A percentile compares a stretch with the other conserved stretches of the same genome.
Conservation (phyloP, 2,888 invertebrate species). For the Parascotia fuliginaria region DNA sequence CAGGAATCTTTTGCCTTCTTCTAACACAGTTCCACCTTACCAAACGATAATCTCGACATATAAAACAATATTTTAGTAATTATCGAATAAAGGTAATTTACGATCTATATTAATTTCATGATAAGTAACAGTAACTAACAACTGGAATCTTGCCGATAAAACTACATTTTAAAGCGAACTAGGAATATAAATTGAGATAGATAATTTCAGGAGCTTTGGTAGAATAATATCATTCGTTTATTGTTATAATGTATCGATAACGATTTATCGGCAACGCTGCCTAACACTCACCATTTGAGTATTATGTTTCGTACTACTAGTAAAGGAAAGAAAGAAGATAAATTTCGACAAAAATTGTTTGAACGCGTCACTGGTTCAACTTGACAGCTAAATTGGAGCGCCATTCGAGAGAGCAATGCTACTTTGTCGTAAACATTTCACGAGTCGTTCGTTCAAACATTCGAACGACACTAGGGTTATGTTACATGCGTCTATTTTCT, state of each 20-base stretch:
- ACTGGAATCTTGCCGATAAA: constrained; percentile 83
- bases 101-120: constrained; percentile 72
- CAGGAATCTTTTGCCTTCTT: constrained; percentile 58
- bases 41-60: constrained; percentile 69
- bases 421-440: constrained; percentile 51
- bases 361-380: constrained; percentile 46
- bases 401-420: constrained; percentile 66
- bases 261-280: constrained; percentile 43
- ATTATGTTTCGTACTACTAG: constrained; percentile 59
- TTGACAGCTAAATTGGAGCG: constrained; percentile 49
- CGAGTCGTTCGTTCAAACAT: constrained; percentile 44
- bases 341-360: constrained; percentile 38
- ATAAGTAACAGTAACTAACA: constrained; percentile 73
- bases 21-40: constrained; percentile 83
- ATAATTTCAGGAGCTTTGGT: constrained; percentile 84
- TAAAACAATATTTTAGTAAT: constrained; percentile 56
- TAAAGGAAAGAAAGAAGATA: constrained; percentile 52
- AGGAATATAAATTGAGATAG: constrained; percentile 84
- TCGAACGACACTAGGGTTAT: constrained; percentile 43
- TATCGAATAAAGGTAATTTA: constrained; percentile 61
- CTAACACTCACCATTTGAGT: constrained; percentile 60
- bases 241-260: constrained; percentile 52
- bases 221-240: constrained; percentile 75
- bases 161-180: constrained; percentile 83
- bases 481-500: constrained; percentile 7